These are phyloP conservation scores for Bursaphelenchus okinawaensis DNA, from an alignment of 2,888 invertebrate genomes.

Conservation along the genomic window DNA sequence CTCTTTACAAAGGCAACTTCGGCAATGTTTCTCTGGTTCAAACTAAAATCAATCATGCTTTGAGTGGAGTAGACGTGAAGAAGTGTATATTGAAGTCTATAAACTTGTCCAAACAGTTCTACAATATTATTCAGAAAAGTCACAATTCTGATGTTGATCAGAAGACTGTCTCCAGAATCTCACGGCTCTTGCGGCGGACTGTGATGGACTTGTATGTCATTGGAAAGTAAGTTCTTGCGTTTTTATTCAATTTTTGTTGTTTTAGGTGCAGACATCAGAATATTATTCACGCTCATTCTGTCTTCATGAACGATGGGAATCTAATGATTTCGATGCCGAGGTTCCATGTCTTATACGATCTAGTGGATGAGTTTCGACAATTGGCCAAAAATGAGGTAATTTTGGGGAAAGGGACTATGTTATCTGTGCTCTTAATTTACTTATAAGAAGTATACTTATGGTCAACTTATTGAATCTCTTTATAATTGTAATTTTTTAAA, in stretches of 20 bases:
- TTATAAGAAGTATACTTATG: too few relatives aligned
- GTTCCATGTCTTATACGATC: constrained; percentile 26
- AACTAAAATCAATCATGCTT: background rate
- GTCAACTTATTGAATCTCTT: too few relatives aligned
- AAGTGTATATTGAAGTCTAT: constrained; percentile 1
- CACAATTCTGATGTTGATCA: background rate
- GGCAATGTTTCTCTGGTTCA: background rate
- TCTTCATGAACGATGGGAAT: constrained; percentile 24
- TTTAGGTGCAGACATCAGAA: constrained; percentile 36
- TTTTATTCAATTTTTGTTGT: background rate
- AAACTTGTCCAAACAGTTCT: background rate
- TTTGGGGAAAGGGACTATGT: too few relatives aligned
- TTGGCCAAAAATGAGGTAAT: constrained; percentile 16
- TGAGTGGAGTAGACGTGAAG: background rate
- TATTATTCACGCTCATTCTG: constrained; percentile 34
- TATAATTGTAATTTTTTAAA: background rate
- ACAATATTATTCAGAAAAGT: background rate
- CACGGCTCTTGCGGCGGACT: constrained; percentile 20
- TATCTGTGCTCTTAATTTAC: too few relatives aligned
- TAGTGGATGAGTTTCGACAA: constrained; percentile 26
- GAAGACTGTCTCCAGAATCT: background rate
- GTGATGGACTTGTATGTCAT: constrained; percentile 30
- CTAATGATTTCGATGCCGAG: constrained; percentile 34
- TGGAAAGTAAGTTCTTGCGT: constrained; percentile 19
- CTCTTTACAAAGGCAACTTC: background rate